Percentiles rank a stretch among this genome's conserved stretches.
phyloP scores from a whole-genome alignment of 2,797 vertebrate genomes.

The Tamandua tetradactyla region DNA sequence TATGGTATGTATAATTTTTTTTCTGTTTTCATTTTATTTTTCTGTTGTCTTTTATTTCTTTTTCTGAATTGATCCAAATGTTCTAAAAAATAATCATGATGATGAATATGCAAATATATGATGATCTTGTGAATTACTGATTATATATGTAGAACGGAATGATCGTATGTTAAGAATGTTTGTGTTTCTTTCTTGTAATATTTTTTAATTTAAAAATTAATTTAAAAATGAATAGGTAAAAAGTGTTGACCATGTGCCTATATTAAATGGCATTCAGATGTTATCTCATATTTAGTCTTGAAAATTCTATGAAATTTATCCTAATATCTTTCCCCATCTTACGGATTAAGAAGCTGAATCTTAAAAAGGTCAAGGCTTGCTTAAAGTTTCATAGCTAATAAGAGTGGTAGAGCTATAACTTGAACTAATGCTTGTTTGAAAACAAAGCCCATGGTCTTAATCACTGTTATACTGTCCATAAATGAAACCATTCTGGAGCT shows the following conservation, averaged over 20 bases:
- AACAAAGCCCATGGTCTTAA: background rate
- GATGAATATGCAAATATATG: too few species aligned
- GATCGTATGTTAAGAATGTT: too few species aligned
- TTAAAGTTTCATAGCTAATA: background rate
- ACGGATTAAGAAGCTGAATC: background rate
- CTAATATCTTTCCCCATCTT: background rate
- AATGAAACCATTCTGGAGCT: background rate
- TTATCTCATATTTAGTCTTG: constrained; percentile 9
- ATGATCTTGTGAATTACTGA: too few species aligned
- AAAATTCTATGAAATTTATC: background rate
- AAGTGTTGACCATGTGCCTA: background rate
- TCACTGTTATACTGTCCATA: background rate
- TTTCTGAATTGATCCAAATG: too few species aligned
- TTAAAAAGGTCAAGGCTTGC: background rate
- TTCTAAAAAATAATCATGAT: too few species aligned
- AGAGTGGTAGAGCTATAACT: background rate
- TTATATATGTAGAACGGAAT: too few species aligned
- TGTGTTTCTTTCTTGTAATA: too few species aligned
- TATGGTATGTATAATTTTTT: too few species aligned
- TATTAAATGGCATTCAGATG: background rate
- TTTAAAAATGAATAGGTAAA: background rate
- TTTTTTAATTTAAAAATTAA: too few species aligned
- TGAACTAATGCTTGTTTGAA: background rate
- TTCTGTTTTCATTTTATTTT: too few species aligned
- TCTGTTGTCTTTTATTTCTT: too few species aligned